A percentile compares a stretch with the other conserved stretches of the same genome.
These are phyloP conservation scores for Drosophila hamatofila DNA, from an alignment of 2,888 invertebrate genomes.

Conservation along the genomic window DNA sequence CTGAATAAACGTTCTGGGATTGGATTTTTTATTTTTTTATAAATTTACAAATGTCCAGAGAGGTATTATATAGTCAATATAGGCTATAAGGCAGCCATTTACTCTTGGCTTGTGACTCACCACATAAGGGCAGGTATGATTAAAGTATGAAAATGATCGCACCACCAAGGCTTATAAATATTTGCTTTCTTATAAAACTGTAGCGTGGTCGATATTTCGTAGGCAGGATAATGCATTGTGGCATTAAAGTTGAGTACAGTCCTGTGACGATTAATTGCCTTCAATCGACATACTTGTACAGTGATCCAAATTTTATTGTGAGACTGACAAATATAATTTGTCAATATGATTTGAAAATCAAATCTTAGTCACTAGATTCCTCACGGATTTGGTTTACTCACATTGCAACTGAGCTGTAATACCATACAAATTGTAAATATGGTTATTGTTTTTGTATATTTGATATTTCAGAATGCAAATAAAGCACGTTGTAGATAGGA, in stretches of 20 bases:
- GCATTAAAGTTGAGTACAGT: background rate
- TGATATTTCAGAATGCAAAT: too few relatives aligned
- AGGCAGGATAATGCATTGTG: background rate
- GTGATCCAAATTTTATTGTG: background rate
- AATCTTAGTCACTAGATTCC: too few relatives aligned
- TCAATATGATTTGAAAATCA: background rate
- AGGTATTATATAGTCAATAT: too few relatives aligned
- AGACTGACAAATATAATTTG: background rate
- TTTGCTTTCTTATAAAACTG: slow-evolving; percentile 1
- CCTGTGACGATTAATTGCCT: background rate
- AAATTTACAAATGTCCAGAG: too few relatives aligned
- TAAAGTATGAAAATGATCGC: background rate
- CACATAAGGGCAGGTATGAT: background rate
- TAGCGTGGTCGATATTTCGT: background rate
- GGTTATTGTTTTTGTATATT: too few relatives aligned
- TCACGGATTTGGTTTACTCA: background rate
- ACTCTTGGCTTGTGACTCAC: background rate
- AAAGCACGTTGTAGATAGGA: too few relatives aligned
- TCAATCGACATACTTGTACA: background rate
- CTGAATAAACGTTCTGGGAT: too few relatives aligned
- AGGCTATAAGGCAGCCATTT: too few relatives aligned
- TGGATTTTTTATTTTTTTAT: too few relatives aligned
- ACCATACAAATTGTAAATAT: background rate
- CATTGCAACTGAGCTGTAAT: background rate
- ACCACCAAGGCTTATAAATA: background rate